A percentile compares a stretch with the other conserved stretches of the same genome.
These are phyloP conservation scores for Tiliacea citrago DNA, from an alignment of 2,888 invertebrate species.

Conservation along the genomic window DNA sequence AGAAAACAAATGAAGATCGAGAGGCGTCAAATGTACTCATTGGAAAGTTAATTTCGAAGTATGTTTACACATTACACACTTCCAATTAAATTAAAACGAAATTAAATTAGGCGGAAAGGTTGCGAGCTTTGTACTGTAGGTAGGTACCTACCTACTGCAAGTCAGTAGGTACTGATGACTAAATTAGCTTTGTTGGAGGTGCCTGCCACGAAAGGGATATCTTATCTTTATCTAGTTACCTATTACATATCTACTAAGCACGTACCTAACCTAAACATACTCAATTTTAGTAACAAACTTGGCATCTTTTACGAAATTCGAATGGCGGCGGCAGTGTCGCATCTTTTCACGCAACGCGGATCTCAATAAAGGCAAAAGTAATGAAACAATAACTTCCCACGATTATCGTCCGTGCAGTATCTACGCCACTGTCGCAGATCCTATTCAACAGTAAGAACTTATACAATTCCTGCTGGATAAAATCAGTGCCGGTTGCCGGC, in stretches of 20 bases:
- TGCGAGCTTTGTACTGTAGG: not conserved
- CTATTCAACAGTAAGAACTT: constrained; percentile 58
- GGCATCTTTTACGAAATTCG: not conserved
- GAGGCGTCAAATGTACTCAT: constrained; percentile 1
- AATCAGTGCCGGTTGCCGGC: constrained; percentile 80
- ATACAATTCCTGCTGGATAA: constrained; percentile 75
- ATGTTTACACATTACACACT: constrained; percentile 12
- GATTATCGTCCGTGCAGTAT: constrained; percentile 39
- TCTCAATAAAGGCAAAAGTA: constrained; percentile 25
- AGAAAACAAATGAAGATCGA: constrained; percentile 23
- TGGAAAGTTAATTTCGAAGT: constrained; percentile 20
- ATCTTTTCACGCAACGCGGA: constrained; percentile 9
- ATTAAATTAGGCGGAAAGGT: constrained; percentile 14
- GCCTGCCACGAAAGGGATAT: not conserved
- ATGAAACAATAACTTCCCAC: constrained; percentile 49
- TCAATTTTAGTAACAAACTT: not conserved
- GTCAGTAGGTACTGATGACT: not conserved
- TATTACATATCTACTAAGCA: not conserved
- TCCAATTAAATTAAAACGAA: constrained; percentile 2
- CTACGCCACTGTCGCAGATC: constrained; percentile 42
- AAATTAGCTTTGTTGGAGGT: not conserved
- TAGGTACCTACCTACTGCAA: not conserved
- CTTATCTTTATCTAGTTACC: not conserved
- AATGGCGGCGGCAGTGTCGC: not conserved
- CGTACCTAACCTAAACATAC: not conserved